Base-by-base conservation (phyloP, 2,797 vertebrate genomes). In the Fringilla coelebs region DNA sequence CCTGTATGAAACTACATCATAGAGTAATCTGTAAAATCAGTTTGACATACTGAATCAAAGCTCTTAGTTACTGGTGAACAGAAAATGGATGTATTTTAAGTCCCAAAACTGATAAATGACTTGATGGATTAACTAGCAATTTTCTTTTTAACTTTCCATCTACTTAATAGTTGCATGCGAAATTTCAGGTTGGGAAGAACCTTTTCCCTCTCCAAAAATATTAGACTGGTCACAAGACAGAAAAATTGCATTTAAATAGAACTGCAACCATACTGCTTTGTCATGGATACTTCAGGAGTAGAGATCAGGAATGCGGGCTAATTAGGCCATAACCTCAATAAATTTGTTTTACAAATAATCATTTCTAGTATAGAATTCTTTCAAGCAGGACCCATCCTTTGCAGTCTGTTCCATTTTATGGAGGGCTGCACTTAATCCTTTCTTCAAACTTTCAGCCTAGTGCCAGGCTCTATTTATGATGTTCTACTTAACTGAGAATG, bases 21-120 rank as follows among this genome's bases (percentile, higher is more conserved):
- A 90, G 63, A 79, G 29, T 65, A 79, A 70, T 88, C 76, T 88
- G 52, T 91, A 96, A 93, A 90, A 95, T 89, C 70, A 81, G 58
- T 88, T 88, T 93, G 92, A 90, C 79, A 38, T 86, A 70, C 17
- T 88, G 85, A 88, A 73, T 86, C 79, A 96, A 81, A 91, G 62
- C 36, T 85, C 66, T 78, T 92, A 81, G 89, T 65, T 93, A 89
- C 68, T 57, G 10, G 72, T 96, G 89, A 74, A 79, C 67, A 83
- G 62, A 79, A 85, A 88, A 95, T 78, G 17, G 62, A 84, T 90
- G n/a, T 74, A 51, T 89, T 94, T 91, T 36, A 92, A 65, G 58
- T 85, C 24, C 31, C 13, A 32, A 65, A 94, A 90, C 63, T 67
- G 76, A 94, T 68, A 84, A 90, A 90, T 70, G 10, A 80, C 46